Evolutionary conservation across 2,113 vertebrate species (phyloP).

Genomic region (Thalassoma bifasciatum): DNA sequence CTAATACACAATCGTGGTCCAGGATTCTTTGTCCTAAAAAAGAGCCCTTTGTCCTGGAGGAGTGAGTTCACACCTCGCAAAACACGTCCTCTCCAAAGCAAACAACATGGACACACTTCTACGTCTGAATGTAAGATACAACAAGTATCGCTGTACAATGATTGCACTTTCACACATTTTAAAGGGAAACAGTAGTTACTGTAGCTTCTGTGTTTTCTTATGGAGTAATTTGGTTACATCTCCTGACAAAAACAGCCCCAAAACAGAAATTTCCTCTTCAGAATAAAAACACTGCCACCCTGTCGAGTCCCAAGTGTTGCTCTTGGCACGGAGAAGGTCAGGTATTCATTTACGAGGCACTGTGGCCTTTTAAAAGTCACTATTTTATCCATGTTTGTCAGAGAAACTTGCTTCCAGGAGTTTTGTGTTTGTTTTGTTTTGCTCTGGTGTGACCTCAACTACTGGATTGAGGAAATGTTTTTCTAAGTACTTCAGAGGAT

Average conservation of each 20-base stretch:
- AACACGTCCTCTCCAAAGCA: slow-evolving; percentile 24
- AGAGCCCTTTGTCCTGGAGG: slow-evolving; percentile 3
- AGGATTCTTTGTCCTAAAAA: background rate
- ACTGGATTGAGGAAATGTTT: background rate
- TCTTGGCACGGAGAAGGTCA: slow-evolving; percentile 72
- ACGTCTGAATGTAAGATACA: slow-evolving; percentile 22
- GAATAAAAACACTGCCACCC: slow-evolving; percentile 28
- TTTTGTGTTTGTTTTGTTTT: background rate
- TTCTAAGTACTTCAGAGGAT: slow-evolving; percentile 7
- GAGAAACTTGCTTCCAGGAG: slow-evolving; percentile 42
- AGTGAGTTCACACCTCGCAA: background rate
- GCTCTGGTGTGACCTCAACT: background rate
- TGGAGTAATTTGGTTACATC: slow-evolving; percentile 34
- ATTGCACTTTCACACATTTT: slow-evolving; percentile 61
- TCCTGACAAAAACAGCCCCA: background rate
- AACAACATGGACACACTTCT: slow-evolving; percentile 26
- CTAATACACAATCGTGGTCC: slow-evolving; percentile 26
- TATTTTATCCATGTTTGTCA: slow-evolving; percentile 21
- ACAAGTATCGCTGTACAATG: slow-evolving; percentile 42
- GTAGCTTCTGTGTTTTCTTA: background rate
- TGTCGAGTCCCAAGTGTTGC: slow-evolving; percentile 47
- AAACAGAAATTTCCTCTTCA: background rate
- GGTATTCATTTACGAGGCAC: slow-evolving; percentile 64
- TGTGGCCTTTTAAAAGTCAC: slow-evolving; percentile 3
- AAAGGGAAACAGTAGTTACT: slow-evolving; percentile 11